Base-by-base conservation (phyloP, 2,113 vertebrate species). In the Uropsilus gracilis region DNA sequence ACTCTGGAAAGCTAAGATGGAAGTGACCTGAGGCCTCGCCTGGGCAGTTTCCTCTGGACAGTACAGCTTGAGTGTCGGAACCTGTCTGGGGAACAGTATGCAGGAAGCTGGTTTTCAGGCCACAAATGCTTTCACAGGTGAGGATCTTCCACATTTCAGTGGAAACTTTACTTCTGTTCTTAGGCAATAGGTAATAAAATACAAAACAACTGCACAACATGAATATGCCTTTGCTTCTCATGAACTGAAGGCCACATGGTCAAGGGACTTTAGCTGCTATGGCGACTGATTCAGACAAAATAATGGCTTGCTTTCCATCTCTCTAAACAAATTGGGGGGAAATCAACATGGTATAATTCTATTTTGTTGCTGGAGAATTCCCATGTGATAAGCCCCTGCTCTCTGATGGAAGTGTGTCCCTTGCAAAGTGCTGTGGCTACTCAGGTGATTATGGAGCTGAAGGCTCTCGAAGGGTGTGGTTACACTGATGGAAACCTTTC, bases 71-170 rank as follows among this genome's bases (percentile, higher is more conserved):
- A 99, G 97, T 97, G 98, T 97, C 95, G 97, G 96, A 97, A 97
- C 98, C 98, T 98, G 95, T 75, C 98, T 98, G 98, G 98, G 97
- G 98, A 99, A 98, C 99, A 99, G 99, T 98, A 99, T 99, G 99
- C 99, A 99, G 99, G 99, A 99, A 99, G 99, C 99, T 99, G 99
- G 99, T 98, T 98, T 99, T 98, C 99, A 99, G 97, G 99, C 99
- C 98, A 99, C 99, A 98, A 99, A 99, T 98, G 99, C 99, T 98
- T 99, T 99, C 98, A 99, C 99, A 99, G 99, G 99, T 99, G 99
- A 98, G 98, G 37, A 75, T 73, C 89, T 34, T 69, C 9, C 37
- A 69, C 8, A 2, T 9, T 44, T 84, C 30, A 32, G 50, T 76
- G 61, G 30, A 68, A 61, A 53, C 20, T 84, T 89, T 71, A 30